Base-by-base conservation (phyloP, 2,797 vertebrate species). In the Siniperca scherzeri region DNA sequence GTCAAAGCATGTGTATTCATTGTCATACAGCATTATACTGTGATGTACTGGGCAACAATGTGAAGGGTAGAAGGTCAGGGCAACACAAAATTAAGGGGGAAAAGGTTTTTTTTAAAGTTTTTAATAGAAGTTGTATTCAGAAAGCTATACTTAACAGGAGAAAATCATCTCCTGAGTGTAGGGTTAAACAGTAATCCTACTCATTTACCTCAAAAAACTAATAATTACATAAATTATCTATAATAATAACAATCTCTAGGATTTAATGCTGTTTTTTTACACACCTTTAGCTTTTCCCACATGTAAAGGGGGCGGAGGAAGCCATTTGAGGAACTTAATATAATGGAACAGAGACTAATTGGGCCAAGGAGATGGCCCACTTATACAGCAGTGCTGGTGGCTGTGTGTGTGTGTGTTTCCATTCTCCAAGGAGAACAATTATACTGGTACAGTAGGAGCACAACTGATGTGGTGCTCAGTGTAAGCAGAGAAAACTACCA, bases 351-450 rank as follows among this genome's bases (percentile, higher is more conserved):
- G 46, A 80, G 73, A 61, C 22, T 88, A 96, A 94, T 76, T 92
- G 88, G 93, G 92, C 72, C 94, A 91, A 89, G 87, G 84, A 91
- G 85, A 81, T 93, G 94, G 59, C 93, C 94, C 88, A 94, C 72
- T 93, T 94, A 64, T 33, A 80, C 74, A 74, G 70, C 67, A 81
- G 71, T 59, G 59, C 67, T 77, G 53, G 33, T 80, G 71, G 56
- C 67, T 80, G n/a, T 30, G 30, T 30, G 10, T 44, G 76, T 11
- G 3, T 68, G 56, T 14, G 52, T 48, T 38, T 14, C 9, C 25
- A 17, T 21, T 77, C 67, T 78, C 74, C 44, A 71, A 73, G 57
- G 74, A 84, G 42, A 65, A 56, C 72, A 70, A 68, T 68, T 83
- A 55, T 12, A 77, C 46, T 12, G 1, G 52, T 50, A 42, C 64